These are phyloP conservation scores for Candoia aspera DNA, from an alignment of 2,113 vertebrate species.

Conservation along the genomic window DNA sequence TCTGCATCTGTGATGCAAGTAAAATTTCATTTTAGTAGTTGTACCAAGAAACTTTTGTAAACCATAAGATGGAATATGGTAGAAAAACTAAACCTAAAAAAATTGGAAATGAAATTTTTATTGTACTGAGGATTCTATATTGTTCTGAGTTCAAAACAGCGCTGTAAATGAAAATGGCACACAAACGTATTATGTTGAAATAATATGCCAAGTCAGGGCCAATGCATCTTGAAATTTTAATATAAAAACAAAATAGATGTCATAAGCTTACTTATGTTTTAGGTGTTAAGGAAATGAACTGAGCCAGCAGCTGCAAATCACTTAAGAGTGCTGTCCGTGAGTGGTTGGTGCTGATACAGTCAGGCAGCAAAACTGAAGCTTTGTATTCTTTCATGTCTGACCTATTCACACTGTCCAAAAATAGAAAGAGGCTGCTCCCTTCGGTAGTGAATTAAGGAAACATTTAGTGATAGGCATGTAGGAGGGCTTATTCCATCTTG, in stretches of 20 bases:
- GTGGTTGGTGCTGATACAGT: slow-evolving; percentile 26
- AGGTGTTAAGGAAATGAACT: background rate
- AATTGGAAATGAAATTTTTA: background rate
- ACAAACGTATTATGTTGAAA: background rate
- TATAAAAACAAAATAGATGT: background rate
- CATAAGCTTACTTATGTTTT: background rate
- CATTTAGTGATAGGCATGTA: background rate
- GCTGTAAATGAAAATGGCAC: background rate
- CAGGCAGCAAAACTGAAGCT: background rate
- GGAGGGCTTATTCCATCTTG: background rate
- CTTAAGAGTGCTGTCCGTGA: slow-evolving; percentile 31
- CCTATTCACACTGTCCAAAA: background rate
- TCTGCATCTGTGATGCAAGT: background rate
- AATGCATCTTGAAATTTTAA: background rate
- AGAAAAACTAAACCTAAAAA: background rate
- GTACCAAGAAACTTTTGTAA: background rate
- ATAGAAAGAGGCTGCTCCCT: background rate
- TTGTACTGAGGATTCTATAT: background rate
- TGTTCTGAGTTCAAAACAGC: background rate
- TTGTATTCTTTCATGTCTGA: background rate
- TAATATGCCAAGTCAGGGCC: background rate
- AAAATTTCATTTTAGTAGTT: background rate
- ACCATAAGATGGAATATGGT: background rate
- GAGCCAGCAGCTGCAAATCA: background rate
- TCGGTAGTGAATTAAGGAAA: background rate